Conservation (phyloP, 2,113 vertebrate genomes). For the Nothoprocta perdicaria region DNA sequence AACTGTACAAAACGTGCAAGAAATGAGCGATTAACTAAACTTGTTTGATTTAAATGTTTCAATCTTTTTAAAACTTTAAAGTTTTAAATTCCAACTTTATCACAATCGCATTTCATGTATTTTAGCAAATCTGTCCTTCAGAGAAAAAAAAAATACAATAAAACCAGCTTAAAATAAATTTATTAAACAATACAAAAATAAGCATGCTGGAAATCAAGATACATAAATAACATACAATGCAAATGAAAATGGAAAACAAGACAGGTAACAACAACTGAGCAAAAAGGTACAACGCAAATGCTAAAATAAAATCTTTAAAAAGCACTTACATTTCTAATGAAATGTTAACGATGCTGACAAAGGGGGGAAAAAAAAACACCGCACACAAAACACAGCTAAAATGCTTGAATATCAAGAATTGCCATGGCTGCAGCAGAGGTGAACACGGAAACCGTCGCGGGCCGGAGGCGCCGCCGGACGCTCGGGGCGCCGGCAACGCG, state of each 20-base stretch:
- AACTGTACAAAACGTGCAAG: not conserved
- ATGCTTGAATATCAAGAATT: slow-evolving; percentile 86
- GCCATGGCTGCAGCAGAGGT: slow-evolving; percentile 69
- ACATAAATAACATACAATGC: slow-evolving; percentile 85
- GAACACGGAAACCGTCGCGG: slow-evolving; percentile 71
- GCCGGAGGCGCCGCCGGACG: too few species aligned
- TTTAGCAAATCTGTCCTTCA: slow-evolving; percentile 51
- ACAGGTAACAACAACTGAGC: slow-evolving; percentile 76
- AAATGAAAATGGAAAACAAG: slow-evolving; percentile 79
- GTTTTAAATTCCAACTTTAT: not conserved
- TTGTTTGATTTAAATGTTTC: not conserved
- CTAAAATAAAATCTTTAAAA: slow-evolving; percentile 78
- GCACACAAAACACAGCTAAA: slow-evolving; percentile 61
- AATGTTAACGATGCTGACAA: slow-evolving; percentile 79
- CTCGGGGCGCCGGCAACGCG: not conserved
- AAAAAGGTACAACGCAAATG: slow-evolving; percentile 75
- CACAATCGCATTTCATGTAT: not conserved
- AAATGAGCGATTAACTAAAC: not conserved
- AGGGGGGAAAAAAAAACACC: slow-evolving; percentile 64
- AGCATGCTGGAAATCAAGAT: slow-evolving; percentile 77
- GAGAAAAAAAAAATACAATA: slow-evolving; percentile 75
- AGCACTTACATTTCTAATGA: slow-evolving; percentile 83
- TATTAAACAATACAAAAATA: slow-evolving; percentile 85
- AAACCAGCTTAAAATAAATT: slow-evolving; percentile 84
- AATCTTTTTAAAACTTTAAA: too few species aligned